Evolutionary conservation across 2,113 vertebrate genomes (phyloP).

Genomic region (Zosterops hypoxanthus): DNA sequence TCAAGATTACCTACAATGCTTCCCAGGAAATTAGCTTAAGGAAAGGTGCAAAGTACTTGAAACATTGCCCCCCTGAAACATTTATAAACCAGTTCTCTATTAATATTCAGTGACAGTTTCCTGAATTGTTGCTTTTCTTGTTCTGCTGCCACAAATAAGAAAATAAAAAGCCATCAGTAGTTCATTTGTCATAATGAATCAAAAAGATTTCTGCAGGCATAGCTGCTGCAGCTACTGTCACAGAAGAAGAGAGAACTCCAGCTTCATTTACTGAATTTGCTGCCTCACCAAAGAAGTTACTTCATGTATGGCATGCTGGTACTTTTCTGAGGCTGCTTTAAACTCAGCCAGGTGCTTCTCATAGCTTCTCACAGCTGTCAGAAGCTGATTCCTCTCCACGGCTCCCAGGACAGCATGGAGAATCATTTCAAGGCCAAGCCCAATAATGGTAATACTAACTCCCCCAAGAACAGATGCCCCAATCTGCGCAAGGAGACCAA

Average conservation of each 20-base stretch:
- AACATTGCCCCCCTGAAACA: background rate
- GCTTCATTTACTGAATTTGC: constrained; percentile 54
- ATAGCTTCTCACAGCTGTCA: constrained; percentile 73
- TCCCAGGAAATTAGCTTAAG: background rate
- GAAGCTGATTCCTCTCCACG: constrained; percentile 73
- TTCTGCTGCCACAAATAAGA: background rate
- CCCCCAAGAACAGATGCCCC: constrained; percentile 76
- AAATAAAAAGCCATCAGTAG: background rate
- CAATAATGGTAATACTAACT: constrained; percentile 72
- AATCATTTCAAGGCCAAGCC: constrained; percentile 77
- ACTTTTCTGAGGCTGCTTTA: constrained; percentile 75
- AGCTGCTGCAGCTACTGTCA: background rate
- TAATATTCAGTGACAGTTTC: background rate
- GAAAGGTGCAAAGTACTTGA: background rate
- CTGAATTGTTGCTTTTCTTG: background rate
- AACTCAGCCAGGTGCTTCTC: constrained; percentile 77
- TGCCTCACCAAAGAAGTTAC: constrained; percentile 67
- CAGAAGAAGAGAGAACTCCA: background rate
- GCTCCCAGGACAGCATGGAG: constrained; percentile 77
- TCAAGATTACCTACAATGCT: background rate
- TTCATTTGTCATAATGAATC: background rate
- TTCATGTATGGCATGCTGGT: constrained; percentile 65
- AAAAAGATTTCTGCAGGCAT: background rate
- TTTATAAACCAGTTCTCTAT: background rate
- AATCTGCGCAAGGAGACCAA: constrained; percentile 67